These are phyloP conservation scores for Gallinago stenura DNA, from an alignment of 2,797 vertebrate species.

Conservation along the genomic window DNA sequence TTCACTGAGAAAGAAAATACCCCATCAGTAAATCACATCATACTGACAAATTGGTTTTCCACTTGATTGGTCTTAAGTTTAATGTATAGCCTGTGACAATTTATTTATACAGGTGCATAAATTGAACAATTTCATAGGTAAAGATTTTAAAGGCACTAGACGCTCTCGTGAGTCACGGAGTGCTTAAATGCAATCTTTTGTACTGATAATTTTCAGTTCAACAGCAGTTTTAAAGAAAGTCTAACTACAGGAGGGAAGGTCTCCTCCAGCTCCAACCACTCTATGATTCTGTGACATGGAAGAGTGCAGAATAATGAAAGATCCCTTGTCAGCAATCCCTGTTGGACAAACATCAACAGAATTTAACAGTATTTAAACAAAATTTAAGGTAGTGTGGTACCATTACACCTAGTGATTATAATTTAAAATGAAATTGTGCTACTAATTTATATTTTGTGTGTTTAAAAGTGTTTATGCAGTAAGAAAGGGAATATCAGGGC, in stretches of 20 bases:
- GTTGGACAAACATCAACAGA: neutral
- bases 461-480: neutral
- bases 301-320: neutral
- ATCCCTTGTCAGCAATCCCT: neutral
- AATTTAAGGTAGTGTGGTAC: neutral
- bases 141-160: neutral
- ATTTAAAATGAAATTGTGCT: slow-evolving; percentile 6
- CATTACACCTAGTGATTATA: neutral
- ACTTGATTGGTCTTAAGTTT: neutral
- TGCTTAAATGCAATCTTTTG: neutral
- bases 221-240: neutral
- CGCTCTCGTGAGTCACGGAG: neutral
- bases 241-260: neutral
- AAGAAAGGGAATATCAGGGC: neutral
- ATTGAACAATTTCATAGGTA: neutral
- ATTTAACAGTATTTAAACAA: neutral
- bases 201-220: neutral
- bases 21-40: neutral
- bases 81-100: neutral
- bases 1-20: neutral
- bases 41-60: neutral
- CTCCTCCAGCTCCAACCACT: neutral
- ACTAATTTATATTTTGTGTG: neutral
- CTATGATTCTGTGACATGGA: neutral
- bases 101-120: neutral